Conservation (phyloP, 2,888 invertebrate genomes). For the Candidula unifasciata region DNA sequence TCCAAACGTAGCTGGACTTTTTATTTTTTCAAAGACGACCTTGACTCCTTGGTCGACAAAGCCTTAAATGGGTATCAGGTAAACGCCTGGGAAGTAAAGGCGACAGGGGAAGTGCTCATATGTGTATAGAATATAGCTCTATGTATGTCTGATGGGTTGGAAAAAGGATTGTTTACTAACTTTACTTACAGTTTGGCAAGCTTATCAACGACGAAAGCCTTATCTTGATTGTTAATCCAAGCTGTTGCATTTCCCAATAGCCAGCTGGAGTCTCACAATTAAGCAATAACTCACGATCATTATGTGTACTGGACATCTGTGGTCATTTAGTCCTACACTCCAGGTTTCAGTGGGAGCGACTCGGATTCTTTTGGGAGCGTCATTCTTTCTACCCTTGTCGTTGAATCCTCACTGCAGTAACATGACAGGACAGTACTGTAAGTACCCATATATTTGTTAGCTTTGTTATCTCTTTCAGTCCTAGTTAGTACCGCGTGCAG, state of each 20-base stretch:
- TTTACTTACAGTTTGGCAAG: background rate
- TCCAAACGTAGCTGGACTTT: too few relatives aligned
- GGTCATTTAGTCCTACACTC: background rate
- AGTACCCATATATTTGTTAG: too few relatives aligned
- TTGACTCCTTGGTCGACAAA: too few relatives aligned
- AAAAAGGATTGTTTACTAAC: too few relatives aligned
- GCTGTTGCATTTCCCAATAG: slow-evolving; percentile 19
- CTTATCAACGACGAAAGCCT: background rate
- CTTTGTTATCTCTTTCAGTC: too few relatives aligned
- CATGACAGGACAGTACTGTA: background rate
- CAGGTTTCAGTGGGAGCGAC: background rate
- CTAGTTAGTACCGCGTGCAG: too few relatives aligned
- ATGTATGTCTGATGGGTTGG: too few relatives aligned
- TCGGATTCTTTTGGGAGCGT: background rate
- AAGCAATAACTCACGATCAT: background rate
- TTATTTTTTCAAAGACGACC: too few relatives aligned
- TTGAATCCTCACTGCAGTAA: background rate
- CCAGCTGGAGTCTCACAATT: slow-evolving; percentile 23
- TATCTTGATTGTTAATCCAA: slow-evolving; percentile 25
- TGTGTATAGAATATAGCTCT: too few relatives aligned
- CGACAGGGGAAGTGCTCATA: too few relatives aligned
- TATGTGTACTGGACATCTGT: background rate
- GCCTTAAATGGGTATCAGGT: too few relatives aligned
- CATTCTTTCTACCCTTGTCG: background rate
- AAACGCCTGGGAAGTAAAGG: too few relatives aligned